Evolutionary conservation across 1,140 invertebrate genomes (phyloP), one percentile per base, ranked within the genome.

Genomic region (Theocolax elegans): DNA sequence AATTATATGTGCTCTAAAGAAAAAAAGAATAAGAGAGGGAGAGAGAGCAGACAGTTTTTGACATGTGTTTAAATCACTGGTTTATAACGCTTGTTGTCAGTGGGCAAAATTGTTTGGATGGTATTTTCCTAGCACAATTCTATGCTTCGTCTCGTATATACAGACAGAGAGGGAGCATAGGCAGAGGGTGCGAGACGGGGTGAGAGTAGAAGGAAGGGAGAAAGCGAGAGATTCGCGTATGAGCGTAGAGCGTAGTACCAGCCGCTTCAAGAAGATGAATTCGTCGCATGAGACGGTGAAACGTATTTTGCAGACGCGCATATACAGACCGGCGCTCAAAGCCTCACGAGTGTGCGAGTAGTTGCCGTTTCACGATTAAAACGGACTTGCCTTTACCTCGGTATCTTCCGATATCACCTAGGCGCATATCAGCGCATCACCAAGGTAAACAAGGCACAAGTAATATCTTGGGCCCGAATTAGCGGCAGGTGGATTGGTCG

Each of bases 1-100:
- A n/a, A n/a, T n/a, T n/a, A n/a, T n/a, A n/a, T n/a, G n/a, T n/a
- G n/a, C n/a, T n/a, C n/a, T n/a, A n/a, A n/a, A n/a, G n/a, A n/a
- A n/a, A n/a, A n/a, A n/a, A n/a, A n/a, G n/a, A n/a, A n/a, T n/a
- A n/a, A n/a, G n/a, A n/a, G n/a, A n/a, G n/a, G n/a, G n/a, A n/a
- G n/a, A n/a, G n/a, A n/a, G n/a, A n/a, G n/a, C n/a, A 75, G 78
- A 76, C 42, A 81, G 80, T 73, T 80, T 77, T 78, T 81, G 80
- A 83, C 79, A 81, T 81, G 75, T 79, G 79, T 82, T 83, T 81
- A 80, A 83, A 78, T 77, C 78, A 75, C 76, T 73, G 74, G 71
- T 74, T 72, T 72, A 64, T 74, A 72, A 70, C 48, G 21, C 63
- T 65, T 19, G 62, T 66, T 56, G 51, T 58, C 51, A 56, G 64